Base-by-base conservation (phyloP, 2,888 invertebrate species). In the Falcaria lacertinaria region DNA sequence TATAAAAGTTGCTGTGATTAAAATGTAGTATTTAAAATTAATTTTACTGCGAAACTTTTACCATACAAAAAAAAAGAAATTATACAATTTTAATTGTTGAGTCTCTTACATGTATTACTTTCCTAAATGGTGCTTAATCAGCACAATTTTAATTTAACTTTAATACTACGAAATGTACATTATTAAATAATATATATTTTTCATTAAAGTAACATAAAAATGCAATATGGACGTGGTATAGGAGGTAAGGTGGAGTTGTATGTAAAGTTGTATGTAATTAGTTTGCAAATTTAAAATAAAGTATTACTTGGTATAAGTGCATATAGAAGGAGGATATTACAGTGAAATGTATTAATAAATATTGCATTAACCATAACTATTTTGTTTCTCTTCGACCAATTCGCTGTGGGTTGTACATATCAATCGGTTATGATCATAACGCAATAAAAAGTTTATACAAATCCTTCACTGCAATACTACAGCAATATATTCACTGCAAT, bases 271-370 rank as follows among this genome's bases (percentile, higher is more conserved):
- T n/a, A 65, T 66, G 67, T 75, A 80, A 76, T 76, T 76, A 74
- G 66, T 62, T 60, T 56, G 59, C 58, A 61, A 37, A 67, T 52
- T 58, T 83, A 86, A 81, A 81, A 84, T 88, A 88, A 86, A 86
- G 85, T 87, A 89, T 88, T 87, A 79, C 69, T 82, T 66, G 64
- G 70, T 68, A 73, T 60, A 87, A 86, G 84, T 79, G 80, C 78
- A 80, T 80, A 86, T 84, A 86, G 85, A 81, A 77, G 79, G 86
- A 81, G 76, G 72, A 83, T 76, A 85, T 80, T 77, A 86, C 85
- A 84, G 83, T 87, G 87, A 88, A 87, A 83, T 80, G 86, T 83
- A 86, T 80, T 81, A 88, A 87, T 89, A 89, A 89, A 89, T 86
- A 87, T 80, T 79, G 83, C 83, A 89, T 87, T 88, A 87, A 82